Evolutionary conservation across 2,113 vertebrate species (phyloP).

Genomic region (Piaya cayana): DNA sequence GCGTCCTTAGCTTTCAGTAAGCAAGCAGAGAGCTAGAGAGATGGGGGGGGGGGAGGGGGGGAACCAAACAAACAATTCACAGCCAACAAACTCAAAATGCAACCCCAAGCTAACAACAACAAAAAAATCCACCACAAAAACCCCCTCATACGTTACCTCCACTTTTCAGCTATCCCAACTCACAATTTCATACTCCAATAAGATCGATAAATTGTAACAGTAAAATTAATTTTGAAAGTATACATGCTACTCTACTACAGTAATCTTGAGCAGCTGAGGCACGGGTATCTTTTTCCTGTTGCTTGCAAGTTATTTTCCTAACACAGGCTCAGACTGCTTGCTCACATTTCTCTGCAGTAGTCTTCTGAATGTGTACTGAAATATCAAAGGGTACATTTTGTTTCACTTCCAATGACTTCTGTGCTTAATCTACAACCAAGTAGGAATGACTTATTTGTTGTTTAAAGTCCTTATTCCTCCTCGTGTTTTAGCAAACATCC

Average conservation of each 20-base stretch:
- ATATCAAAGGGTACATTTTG: neutral
- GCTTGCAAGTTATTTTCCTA: neutral
- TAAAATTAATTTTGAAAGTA: neutral
- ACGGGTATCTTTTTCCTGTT: neutral
- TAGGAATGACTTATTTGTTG: neutral
- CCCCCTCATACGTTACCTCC: rapidly evolving
- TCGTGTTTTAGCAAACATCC: neutral
- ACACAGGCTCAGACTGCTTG: neutral
- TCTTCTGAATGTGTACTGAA: neutral
- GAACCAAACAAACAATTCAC: neutral
- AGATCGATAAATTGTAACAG: neutral
- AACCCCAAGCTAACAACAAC: neutral
- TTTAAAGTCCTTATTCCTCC: neutral
- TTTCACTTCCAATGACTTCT: neutral
- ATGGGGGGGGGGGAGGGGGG: too few species aligned
- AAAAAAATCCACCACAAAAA: rapidly evolving
- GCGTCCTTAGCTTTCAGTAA: neutral
- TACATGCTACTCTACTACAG: neutral
- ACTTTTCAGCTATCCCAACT: neutral
- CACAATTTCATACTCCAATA: neutral
- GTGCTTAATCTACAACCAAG: neutral
- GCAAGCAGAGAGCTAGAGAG: neutral
- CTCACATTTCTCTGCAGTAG: neutral
- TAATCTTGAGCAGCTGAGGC: neutral
- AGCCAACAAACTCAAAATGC: neutral